A percentile compares a stretch with the other conserved stretches of the same genome.
Conservation (phyloP, 1,140 invertebrate species). For the Drosophila guanche region DNA sequence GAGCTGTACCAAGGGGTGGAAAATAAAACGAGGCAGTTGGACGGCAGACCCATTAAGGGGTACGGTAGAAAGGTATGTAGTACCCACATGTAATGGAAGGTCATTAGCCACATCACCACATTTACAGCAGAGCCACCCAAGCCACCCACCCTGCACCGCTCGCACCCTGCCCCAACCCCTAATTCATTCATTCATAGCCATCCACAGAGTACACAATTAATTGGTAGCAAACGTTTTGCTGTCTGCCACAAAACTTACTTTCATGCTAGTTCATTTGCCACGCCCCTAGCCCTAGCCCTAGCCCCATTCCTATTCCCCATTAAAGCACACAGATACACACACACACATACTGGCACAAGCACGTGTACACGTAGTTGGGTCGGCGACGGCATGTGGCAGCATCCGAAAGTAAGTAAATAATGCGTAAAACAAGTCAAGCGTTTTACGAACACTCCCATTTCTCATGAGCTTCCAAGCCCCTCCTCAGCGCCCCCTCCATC, state of each 20-base stretch:
- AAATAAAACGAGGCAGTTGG: not conserved
- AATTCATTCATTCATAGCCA: constrained; percentile 13
- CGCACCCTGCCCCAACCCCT: not conserved
- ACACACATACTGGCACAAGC: constrained; percentile 14
- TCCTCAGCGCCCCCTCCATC: not conserved
- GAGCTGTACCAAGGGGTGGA: not conserved
- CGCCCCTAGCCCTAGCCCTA: constrained; percentile 25
- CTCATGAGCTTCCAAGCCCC: constrained; percentile 7
- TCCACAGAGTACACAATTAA: constrained; percentile 66
- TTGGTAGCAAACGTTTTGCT: constrained; percentile 73
- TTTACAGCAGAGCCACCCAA: no score
- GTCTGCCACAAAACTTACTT: constrained; percentile 69
- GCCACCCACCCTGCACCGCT: not conserved
- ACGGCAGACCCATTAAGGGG: no score
- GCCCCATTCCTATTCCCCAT: constrained; percentile 3
- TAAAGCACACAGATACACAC: constrained; percentile 19
- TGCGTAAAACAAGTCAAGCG: constrained; percentile 80
- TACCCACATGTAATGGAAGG: no score
- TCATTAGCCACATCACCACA: no score
- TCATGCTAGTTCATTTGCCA: constrained; percentile 74
- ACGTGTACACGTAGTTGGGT: constrained; percentile 33
- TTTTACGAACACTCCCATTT: constrained; percentile 61
- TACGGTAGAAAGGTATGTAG: no score
- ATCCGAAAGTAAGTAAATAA: constrained; percentile 77
- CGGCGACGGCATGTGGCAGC: constrained; percentile 34